Evolutionary conservation across 1,140 invertebrate genomes (phyloP).

Genomic region (Ostrea edulis): DNA sequence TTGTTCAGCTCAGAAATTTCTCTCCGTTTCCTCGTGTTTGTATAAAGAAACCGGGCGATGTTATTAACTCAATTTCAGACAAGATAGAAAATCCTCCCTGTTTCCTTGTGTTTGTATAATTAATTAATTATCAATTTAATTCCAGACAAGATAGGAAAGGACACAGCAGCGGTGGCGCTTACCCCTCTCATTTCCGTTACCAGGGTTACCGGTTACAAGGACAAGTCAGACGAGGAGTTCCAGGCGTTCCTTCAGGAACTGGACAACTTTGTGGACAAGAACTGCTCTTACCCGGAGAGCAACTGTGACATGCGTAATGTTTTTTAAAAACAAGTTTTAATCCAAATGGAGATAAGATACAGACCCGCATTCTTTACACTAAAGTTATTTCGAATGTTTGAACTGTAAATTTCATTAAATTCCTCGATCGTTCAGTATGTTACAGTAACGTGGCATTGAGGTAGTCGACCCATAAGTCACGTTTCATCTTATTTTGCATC

Average conservation of each 20-base stretch:
- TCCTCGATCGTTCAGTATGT: too few relatives aligned
- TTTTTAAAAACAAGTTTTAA: too few relatives aligned
- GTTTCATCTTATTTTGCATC: too few relatives aligned
- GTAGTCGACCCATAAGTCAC: too few relatives aligned
- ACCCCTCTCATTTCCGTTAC: background rate
- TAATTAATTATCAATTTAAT: background rate
- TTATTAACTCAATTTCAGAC: background rate
- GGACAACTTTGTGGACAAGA: conserved; percentile 5
- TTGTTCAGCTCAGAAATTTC: too few relatives aligned
- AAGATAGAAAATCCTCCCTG: background rate
- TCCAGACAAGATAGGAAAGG: background rate
- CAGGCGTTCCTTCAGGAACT: background rate
- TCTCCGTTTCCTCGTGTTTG: too few relatives aligned
- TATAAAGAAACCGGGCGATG: too few relatives aligned
- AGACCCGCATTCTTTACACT: too few relatives aligned
- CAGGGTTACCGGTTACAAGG: background rate
- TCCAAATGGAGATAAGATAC: too few relatives aligned
- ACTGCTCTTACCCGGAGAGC: background rate
- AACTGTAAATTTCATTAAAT: background rate
- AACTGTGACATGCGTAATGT: conserved; percentile 4
- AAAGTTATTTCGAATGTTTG: background rate
- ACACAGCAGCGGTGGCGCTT: background rate
- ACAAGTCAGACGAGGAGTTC: conserved; percentile 21
- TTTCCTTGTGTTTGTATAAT: background rate
- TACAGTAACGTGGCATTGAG: too few relatives aligned